Percentiles rank a stretch among this genome's conserved stretches.
phyloP scores from a whole-genome alignment of 2,113 vertebrate species.

The Rhagologus leucostigma region DNA sequence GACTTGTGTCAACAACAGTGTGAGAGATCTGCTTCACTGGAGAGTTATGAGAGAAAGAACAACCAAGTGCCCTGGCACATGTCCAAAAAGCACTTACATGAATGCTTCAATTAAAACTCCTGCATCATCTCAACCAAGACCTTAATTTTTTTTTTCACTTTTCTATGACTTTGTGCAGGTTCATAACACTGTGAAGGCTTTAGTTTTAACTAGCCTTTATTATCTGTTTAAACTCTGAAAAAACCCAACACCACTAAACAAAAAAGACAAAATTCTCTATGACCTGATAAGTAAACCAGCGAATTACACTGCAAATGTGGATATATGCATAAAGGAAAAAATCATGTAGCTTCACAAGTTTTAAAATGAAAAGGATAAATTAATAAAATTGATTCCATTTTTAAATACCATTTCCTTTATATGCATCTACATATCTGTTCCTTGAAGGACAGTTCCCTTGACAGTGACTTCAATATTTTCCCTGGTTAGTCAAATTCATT shows the following conservation, averaged over 20 bases:
- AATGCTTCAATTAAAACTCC: background rate
- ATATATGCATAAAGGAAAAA: background rate
- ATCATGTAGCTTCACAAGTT: background rate
- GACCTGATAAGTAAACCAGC: background rate
- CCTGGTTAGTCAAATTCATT: background rate
- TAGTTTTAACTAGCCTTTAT: background rate
- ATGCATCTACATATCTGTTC: background rate
- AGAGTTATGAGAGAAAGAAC: background rate
- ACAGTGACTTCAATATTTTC: background rate
- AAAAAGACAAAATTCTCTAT: background rate
- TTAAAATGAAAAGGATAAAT: background rate
- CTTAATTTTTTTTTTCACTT: background rate
- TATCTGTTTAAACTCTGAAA: background rate
- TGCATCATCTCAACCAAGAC: background rate
- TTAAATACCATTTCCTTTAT: background rate
- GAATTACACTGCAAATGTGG: background rate
- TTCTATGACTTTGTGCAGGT: background rate
- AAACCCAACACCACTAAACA: background rate
- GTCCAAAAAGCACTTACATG: background rate
- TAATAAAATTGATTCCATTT: background rate
- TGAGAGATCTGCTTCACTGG: background rate
- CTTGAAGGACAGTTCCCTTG: background rate
- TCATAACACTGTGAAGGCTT: background rate
- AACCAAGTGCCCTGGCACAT: background rate
- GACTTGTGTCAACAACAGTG: background rate